Evolutionary conservation across 2,888 invertebrate species (phyloP).

Genomic region (Lycaena phlaeas): DNA sequence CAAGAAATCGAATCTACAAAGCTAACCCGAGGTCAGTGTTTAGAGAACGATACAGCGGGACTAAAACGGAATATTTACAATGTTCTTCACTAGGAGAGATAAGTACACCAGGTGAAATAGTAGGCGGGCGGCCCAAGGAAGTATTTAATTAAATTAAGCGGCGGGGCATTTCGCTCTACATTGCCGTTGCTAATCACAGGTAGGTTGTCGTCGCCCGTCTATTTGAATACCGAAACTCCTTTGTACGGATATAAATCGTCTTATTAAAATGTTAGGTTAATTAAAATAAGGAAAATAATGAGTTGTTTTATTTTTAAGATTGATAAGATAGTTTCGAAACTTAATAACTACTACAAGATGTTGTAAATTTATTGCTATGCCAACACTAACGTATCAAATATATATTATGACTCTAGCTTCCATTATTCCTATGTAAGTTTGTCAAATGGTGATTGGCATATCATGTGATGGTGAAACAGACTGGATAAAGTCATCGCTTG

Average conservation of each 20-base stretch:
- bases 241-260: conserved; percentile 22
- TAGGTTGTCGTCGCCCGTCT: conserved; percentile 56
- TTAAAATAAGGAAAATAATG: no score
- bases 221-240: conserved; percentile 49
- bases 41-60: conserved; percentile 8
- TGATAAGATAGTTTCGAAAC: no score
- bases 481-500: no score
- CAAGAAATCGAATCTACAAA: conserved; percentile 33
- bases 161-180: conserved; percentile 48
- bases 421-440: no score
- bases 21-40: conserved; percentile 18
- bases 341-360: no score
- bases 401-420: no score
- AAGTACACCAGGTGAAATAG: conserved; percentile 51
- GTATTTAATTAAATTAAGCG: conserved; percentile 69
- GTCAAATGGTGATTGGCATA: no score
- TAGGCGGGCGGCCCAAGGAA: conserved; percentile 45
- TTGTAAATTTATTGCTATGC: no score
- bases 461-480: no score
- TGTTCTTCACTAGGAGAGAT: conserved; percentile 12
- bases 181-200: conserved; percentile 62
- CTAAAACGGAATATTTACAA: conserved; percentile 14
- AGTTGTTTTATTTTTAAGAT: no score
- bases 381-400: no score
- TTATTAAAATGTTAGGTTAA: no score